Conservation (phyloP, 2,888 invertebrate species). For the Xestia ashworthii region DNA sequence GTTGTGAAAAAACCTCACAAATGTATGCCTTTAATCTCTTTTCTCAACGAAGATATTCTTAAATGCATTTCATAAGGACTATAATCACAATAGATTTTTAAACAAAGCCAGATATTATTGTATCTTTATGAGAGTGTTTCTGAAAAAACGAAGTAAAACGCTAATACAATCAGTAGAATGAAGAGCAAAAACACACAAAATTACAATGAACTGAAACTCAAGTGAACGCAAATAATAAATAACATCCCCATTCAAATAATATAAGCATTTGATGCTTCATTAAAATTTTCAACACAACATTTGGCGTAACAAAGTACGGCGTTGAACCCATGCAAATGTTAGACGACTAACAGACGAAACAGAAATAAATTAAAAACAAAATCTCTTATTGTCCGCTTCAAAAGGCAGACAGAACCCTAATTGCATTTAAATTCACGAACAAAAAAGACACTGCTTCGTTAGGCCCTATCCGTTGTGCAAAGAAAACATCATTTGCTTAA, state of each 20-base stretch:
- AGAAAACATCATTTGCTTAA: slow-evolving; percentile 88
- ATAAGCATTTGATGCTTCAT: slow-evolving; percentile 23
- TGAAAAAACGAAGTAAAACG: slow-evolving; percentile 10
- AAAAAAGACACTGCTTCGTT: slow-evolving; percentile 88
- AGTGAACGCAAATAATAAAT: not conserved
- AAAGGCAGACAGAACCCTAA: slow-evolving; percentile 82
- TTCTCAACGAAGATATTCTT: not conserved
- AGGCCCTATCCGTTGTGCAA: slow-evolving; percentile 83
- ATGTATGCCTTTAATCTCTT: not conserved
- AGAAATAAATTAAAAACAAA: slow-evolving; percentile 62
- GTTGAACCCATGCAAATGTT: slow-evolving; percentile 33
- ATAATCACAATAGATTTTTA: not conserved
- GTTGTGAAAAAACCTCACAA: not conserved
- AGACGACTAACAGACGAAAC: slow-evolving; percentile 43
- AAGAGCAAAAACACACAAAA: slow-evolving; percentile 11
- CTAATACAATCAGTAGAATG: not conserved
- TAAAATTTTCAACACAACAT: slow-evolving; percentile 31
- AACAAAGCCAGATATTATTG: not conserved
- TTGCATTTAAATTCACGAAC: slow-evolving; percentile 88
- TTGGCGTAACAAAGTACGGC: slow-evolving; percentile 20
- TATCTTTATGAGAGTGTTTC: not conserved
- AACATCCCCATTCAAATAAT: slow-evolving; percentile 24
- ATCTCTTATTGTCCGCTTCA: slow-evolving; percentile 74
- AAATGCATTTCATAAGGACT: not conserved
- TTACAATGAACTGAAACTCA: slow-evolving; percentile 17